Evolutionary conservation across 2,888 invertebrate genomes (phyloP), one percentile per base, ranked within the genome.

Genomic region (Drosophila lacicola): DNA sequence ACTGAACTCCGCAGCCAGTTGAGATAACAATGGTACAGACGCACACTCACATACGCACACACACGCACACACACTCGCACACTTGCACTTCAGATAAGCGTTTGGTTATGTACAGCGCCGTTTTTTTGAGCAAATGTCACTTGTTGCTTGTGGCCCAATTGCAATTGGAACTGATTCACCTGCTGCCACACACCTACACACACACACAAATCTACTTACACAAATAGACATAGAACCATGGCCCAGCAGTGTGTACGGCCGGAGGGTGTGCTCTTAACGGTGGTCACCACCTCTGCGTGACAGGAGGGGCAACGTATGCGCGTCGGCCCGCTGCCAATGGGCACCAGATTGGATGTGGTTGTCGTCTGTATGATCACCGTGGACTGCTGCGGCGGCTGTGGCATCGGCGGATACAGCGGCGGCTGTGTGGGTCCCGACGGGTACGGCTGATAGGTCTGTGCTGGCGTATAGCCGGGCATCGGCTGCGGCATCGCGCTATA

Each of bases 291-390:
- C 17, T 91, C 92, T 1, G 93, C 92, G 4, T 90, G 90, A 70
- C 94, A 94, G 1, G 93, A 93, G 0, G 93, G 93, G 64, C 94
- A 94, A 2, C 88, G 81, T 9, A 93, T 74, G 19, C 90, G 90
- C 0, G 90, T 74, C 2, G 90, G 90, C 2, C 75, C 82, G 39
- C 60, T 82, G 47, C 89, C 85, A 17, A 90, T 82, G 13, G 90
- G 78, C 33, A 83, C 78, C 34, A 80, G 17, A 51, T 79, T 75
- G 0, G 80, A 73, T 39, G 88, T 82, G 33, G 90, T 89, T 4
- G 90, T 85, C 17, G 90, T 85, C 72, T 90, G 90, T 11, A 91
- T 90, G n/a, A 91, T 90, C 39, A 90, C 87, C 2, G 89, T 78
- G 2, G 89, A 76, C 37, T 77, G 72, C 41, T 75, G 86, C 1